Evolutionary conservation across 2,888 invertebrate species (phyloP), one percentile per base, ranked within the genome.

Genomic region (Zelleria hepariella): DNA sequence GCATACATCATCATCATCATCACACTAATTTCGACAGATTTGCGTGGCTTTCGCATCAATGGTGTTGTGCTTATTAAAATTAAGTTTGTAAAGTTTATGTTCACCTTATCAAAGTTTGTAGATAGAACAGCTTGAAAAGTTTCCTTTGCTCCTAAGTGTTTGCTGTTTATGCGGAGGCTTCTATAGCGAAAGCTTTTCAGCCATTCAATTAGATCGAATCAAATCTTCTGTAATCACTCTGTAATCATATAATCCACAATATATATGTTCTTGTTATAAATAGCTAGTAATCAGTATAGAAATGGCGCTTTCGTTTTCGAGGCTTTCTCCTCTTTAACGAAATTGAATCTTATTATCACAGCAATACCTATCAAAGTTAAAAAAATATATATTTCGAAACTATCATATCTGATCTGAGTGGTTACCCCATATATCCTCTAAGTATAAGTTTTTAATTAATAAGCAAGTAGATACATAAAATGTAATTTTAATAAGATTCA

Each of bases 141-240:
- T 63, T 24, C 58, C 8, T 26, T 70, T 70, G 66, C 69, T 63
- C 60, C 59, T 63, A 62, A 64, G 63, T 65, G 32, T 65, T 62
- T 62, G 52, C 64, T 59, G 60, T 54, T 59, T 56, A 65, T 63
- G 56, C 61, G 66, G 74, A 82, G 82, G 82, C 78, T 83, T 82
- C 80, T 80, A 79, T 75, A 71, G 73, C 77, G 77, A 71, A 66
- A 69, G 74, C 74, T 77, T 71, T 62, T 66, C 70, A 27, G 20
- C 55, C n/a, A 15, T 42, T 42, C 4, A 15, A 42, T 10, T 42
- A n/a, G n/a, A n/a, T n/a, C n/a, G n/a, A n/a, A n/a, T n/a, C n/a
- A n/a, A n/a, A n/a, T n/a, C n/a, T n/a, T n/a, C n/a, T n/a, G n/a
- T n/a, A 32, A 7, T 32, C 32, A 32, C 5, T 32, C 32, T 7